Evolutionary conservation across 2,113 vertebrate genomes (phyloP).

Genomic region (Ia io): DNA sequence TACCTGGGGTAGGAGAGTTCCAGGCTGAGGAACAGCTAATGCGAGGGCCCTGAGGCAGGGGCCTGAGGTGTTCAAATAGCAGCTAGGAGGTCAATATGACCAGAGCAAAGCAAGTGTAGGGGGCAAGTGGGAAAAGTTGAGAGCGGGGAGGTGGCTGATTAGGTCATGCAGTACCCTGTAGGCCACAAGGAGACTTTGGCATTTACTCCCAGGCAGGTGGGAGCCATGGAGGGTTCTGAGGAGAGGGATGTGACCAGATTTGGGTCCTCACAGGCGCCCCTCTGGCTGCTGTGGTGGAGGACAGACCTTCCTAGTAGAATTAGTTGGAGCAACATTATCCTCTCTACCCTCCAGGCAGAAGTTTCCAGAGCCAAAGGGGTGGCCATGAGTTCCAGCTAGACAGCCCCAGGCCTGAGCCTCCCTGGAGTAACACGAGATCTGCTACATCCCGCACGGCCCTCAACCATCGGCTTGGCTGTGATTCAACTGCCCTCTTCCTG

Average conservation of each 20-base stretch:
- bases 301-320: not conserved
- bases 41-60: not conserved
- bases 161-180: not conserved
- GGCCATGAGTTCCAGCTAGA: not conserved
- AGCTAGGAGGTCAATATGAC: not conserved
- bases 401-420: not conserved
- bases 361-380: not conserved
- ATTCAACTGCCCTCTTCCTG: not conserved
- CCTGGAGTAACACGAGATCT: not conserved
- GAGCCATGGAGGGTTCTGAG: not conserved
- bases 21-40: not conserved
- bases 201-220: not conserved
- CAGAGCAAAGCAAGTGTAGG: not conserved
- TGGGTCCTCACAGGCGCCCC: not conserved
- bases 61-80: not conserved
- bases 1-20: not conserved
- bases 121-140: not conserved
- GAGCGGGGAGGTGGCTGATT: not conserved
- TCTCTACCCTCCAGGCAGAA: not conserved
- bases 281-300: not conserved
- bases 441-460: not conserved
- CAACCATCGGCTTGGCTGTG: not conserved
- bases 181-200: not conserved
- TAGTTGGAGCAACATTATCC: not conserved
- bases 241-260: rapidly evolving